A percentile compares a stretch with the other conserved stretches of the same genome.
Conservation (phyloP, 2,113 vertebrate species). For the Pseudorectes ferrugineus region DNA sequence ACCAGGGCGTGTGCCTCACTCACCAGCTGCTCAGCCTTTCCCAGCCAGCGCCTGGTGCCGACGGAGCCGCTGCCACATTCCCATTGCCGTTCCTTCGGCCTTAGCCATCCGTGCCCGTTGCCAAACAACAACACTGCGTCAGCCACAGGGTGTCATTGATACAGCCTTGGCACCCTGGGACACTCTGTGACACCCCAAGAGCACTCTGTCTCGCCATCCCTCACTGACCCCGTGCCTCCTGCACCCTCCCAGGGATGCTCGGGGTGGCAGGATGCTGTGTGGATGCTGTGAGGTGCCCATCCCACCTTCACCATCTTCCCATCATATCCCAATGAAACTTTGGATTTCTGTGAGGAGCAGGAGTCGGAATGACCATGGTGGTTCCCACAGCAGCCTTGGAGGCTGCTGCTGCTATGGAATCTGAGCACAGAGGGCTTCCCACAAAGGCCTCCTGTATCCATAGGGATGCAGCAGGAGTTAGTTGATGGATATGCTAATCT, state of each 20-base stretch:
- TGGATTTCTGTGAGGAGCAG: not conserved
- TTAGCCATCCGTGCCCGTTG: fast-evolving
- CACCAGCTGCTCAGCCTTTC: not conserved
- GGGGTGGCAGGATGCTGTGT: fast-evolving
- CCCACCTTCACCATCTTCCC: not conserved
- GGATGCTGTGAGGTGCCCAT: fast-evolving
- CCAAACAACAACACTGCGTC: fast-evolving
- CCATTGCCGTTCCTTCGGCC: not conserved
- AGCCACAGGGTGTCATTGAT: fast-evolving
- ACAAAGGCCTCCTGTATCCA: not conserved
- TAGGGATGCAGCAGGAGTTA: conserved; percentile 7
- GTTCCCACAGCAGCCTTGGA: not conserved
- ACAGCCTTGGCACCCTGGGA: fast-evolving
- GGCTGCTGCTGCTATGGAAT: not conserved
- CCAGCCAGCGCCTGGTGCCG: fast-evolving
- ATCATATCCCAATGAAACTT: not conserved
- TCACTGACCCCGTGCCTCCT: fast-evolving
- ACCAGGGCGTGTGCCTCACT: not conserved
- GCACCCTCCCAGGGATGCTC: fast-evolving
- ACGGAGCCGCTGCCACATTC: fast-evolving
- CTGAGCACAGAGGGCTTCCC: not conserved
- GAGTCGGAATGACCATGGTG: fast-evolving
- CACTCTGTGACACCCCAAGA: fast-evolving
- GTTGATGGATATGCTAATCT: conserved; percentile 61
- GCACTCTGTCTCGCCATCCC: fast-evolving